These are phyloP conservation scores for Adelges cooleyi DNA, from an alignment of 1,140 invertebrate species.

Conservation along the genomic window DNA sequence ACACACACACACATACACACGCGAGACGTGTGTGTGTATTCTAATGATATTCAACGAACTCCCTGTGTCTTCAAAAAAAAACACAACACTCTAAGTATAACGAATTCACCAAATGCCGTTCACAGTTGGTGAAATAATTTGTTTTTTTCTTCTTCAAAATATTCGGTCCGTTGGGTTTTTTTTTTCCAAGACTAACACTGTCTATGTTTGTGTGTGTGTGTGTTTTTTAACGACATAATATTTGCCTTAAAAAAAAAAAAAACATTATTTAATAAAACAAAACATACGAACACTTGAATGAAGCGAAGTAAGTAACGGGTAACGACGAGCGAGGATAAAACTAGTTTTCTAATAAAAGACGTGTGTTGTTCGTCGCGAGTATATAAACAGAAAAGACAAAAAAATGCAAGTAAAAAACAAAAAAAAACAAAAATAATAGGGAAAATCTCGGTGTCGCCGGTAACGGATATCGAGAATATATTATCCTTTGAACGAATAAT, in stretches of 20 bases:
- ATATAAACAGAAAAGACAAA: too few relatives aligned
- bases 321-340: not conserved
- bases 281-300: conserved; percentile 4
- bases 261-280: not conserved
- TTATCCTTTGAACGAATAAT: not conserved
- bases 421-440: too few relatives aligned
- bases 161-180: conserved; percentile 9
- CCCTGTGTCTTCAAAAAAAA: not conserved
- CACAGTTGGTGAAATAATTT: conserved; percentile 6
- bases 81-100: too few relatives aligned
- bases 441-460: too few relatives aligned
- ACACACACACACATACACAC: not conserved
- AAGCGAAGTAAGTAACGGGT: not conserved
- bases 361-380: not conserved
- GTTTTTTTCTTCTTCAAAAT: not conserved
- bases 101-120: conserved; percentile 27
- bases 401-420: not conserved
- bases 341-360: conserved; percentile 4
- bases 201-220: too few relatives aligned
- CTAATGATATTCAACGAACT: conserved; percentile 15
- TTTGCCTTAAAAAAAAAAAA: too few relatives aligned
- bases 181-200: conserved; percentile 12
- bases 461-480: conserved; percentile 11
- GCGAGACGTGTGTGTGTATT: not conserved
- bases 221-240: too few relatives aligned